Evolutionary conservation across 1,140 invertebrate species (phyloP).

Genomic region (Drosophila chauvacae): DNA sequence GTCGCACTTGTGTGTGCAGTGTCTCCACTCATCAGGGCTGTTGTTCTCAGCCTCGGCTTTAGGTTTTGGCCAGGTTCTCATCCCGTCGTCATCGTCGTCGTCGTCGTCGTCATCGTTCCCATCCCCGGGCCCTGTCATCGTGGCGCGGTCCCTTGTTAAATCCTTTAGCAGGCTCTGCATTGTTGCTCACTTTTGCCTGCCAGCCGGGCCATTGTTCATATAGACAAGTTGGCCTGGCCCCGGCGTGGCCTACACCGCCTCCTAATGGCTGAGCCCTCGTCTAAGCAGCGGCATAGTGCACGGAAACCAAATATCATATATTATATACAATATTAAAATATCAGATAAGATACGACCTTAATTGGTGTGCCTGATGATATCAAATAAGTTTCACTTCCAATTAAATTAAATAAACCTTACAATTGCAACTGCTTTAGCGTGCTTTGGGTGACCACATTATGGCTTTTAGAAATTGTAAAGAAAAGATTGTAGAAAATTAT

Average conservation of each 20-base stretch:
- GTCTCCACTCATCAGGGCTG: constrained; percentile 59
- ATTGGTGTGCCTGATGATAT: not conserved
- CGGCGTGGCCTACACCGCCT: constrained; percentile 43
- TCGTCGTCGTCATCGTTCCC: not conserved
- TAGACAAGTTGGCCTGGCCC: constrained; percentile 65
- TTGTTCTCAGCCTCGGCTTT: constrained; percentile 41
- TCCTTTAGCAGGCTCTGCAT: constrained; percentile 53
- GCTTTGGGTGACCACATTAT: not conserved
- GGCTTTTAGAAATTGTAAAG: too few species aligned
- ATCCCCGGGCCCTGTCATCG: constrained; percentile 38
- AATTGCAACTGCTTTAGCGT: not conserved
- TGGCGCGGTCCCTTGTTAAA: constrained; percentile 58
- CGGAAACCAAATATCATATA: constrained; percentile 4
- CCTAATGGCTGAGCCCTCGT: constrained; percentile 58
- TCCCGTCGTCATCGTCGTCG: not conserved
- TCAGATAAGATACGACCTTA: not conserved
- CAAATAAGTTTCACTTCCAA: not conserved
- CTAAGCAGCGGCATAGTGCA: constrained; percentile 13
- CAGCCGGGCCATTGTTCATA: constrained; percentile 60
- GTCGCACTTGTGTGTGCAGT: constrained; percentile 54
- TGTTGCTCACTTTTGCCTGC: constrained; percentile 61
- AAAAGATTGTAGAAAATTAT: not conserved
- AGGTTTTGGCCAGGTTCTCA: constrained; percentile 20
- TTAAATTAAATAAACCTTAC: not conserved
- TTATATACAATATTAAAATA: not conserved